Conservation (phyloP, 2,888 invertebrate species). For the Calephelis perditalis region DNA sequence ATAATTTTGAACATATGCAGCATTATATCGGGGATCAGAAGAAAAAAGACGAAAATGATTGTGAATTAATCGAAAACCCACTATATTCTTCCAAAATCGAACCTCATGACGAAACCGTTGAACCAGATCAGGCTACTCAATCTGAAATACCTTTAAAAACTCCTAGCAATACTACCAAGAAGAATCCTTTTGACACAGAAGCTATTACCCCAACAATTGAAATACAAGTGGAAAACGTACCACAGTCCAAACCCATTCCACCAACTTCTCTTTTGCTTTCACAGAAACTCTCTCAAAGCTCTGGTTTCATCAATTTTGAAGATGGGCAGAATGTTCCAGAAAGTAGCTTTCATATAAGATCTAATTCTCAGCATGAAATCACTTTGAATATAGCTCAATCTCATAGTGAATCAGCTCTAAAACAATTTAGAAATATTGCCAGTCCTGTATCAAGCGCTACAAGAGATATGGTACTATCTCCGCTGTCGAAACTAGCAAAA, state of each 20-base stretch:
- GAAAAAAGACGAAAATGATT: conserved; percentile 53
- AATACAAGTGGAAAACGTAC: conserved; percentile 71
- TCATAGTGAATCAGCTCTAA: conserved; percentile 88
- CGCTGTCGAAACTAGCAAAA: conserved; percentile 90
- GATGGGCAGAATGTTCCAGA: conserved; percentile 35
- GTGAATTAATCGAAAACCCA: conserved; percentile 66
- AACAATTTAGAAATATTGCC: conserved; percentile 80
- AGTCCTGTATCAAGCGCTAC: conserved; percentile 83
- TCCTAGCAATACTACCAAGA: conserved; percentile 51
- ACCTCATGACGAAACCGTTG: conserved; percentile 73
- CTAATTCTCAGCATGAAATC: conserved; percentile 82
- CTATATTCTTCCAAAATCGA: conserved; percentile 71
- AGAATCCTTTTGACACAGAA: conserved; percentile 57
- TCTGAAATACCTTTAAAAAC: conserved; percentile 51
- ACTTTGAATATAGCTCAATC: conserved; percentile 85
- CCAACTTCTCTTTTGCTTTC: conserved; percentile 76
- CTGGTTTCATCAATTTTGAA: conserved; percentile 79
- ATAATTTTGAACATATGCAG: conserved; percentile 70
- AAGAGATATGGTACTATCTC: conserved; percentile 83
- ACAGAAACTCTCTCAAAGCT: conserved; percentile 84
- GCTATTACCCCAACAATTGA: conserved; percentile 77
- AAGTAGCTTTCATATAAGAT: conserved; percentile 59
- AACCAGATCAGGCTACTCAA: conserved; percentile 74
- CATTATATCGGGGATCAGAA: conserved; percentile 62
- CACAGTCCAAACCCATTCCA: conserved; percentile 58